These are phyloP conservation scores for Oryzias curvinotus DNA, from an alignment of 2,113 vertebrate species.

Conservation along the genomic window DNA sequence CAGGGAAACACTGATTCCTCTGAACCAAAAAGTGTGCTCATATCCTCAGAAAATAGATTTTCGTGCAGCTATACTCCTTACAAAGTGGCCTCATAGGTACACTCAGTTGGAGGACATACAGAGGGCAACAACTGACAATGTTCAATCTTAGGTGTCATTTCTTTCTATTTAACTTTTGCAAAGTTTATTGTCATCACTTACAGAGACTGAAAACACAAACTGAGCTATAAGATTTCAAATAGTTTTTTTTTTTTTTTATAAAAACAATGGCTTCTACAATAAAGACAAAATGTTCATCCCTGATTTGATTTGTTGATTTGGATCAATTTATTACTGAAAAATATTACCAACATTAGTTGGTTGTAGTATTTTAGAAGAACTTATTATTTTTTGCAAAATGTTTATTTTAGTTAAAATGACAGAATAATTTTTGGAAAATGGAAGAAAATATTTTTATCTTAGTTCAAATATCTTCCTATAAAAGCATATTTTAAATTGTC, in stretches of 20 bases:
- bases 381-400: neutral
- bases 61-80: conserved; percentile 15
- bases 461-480: no score
- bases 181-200: conserved; percentile 2
- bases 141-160: conserved; percentile 21
- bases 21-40: conserved; percentile 21
- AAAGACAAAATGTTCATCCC: no score
- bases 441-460: no score
- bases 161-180: conserved; percentile 10
- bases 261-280: neutral
- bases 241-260: neutral
- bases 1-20: conserved; percentile 5
- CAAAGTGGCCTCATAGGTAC: neutral
- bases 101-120: conserved; percentile 7
- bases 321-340: no score
- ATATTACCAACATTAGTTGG: no score
- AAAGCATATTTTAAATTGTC: neutral
- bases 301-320: no score
- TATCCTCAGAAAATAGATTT: conserved; percentile 22
- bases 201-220: neutral
- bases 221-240: neutral
- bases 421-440: no score
- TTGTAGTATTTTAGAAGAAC: neutral
- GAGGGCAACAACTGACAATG: conserved; percentile 19
- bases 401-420: neutral